Base-by-base conservation (phyloP, 2,797 vertebrate genomes). In the Carapus acus region DNA sequence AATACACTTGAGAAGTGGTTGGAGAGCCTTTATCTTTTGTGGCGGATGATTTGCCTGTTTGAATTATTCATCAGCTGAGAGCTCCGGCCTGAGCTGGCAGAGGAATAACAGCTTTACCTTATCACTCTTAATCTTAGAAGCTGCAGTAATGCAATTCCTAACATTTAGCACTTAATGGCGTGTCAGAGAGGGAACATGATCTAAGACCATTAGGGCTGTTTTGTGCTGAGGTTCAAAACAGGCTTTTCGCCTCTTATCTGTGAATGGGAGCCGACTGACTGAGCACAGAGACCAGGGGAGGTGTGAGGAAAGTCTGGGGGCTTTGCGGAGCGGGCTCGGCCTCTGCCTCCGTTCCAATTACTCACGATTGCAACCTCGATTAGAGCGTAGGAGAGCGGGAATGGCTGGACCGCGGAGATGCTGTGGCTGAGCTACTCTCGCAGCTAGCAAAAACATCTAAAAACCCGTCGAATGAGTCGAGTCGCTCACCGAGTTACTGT, bases 11-110 rank as follows among this genome's bases (percentile, higher is more conserved):
- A 91, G 88, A 88, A 86, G 85, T 81, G 80, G 88, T 89, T 87
- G 87, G 87, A 91, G 83, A 73, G 87, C 81, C 89, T 88, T 88
- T 88, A 90, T 92, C 90, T 89, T 89, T 88, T 88, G 85, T 47
- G 68, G 88, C 66, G 77, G 88, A 84, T 91, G 89, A 91, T 93
- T 94, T 92, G 88, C 81, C 84, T 58, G 75, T 67, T 85, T 94
- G 89, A 92, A 95, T 96, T 90, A 95, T 95, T 93, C 89, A 95
- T 90, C 83, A 75, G 65, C 74, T 82, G 87, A 87, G 88, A 85
- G 83, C 86, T 70, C 84, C 83, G 82, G 87, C 83, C 87, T 85
- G 83, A 85, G 88, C 82, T 84, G 76, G 81, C 85, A 86, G 86
- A 87, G 88, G 88, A 90, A 91, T 86, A 87, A 88, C 82, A 90